Conservation (phyloP, 1,140 invertebrate genomes). For the Hetaerina americana region DNA sequence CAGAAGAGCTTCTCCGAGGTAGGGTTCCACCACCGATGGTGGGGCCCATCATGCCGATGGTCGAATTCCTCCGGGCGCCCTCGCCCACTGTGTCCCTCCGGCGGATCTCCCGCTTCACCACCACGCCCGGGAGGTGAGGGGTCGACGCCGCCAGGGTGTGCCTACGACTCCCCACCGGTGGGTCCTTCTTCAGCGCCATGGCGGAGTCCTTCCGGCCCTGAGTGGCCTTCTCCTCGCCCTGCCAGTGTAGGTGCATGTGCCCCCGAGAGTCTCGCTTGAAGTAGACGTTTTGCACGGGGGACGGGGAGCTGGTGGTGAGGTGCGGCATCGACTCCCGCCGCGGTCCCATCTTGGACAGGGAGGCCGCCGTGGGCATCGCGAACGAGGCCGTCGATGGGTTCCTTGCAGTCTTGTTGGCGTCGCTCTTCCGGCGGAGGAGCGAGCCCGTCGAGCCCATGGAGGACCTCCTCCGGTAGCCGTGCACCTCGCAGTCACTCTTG, state of each 20-base stretch:
- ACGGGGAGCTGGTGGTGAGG: slow-evolving; percentile 39
- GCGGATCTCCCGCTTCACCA: not conserved
- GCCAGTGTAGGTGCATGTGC: slow-evolving; percentile 31
- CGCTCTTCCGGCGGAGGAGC: slow-evolving; percentile 35
- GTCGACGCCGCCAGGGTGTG: slow-evolving; percentile 11
- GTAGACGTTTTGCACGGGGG: slow-evolving; percentile 38
- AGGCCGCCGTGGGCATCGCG: slow-evolving; percentile 17
- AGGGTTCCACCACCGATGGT: not conserved
- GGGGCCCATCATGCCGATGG: not conserved
- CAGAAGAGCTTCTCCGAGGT: not conserved
- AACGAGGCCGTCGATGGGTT: slow-evolving; percentile 18
- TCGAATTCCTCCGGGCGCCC: not conserved
- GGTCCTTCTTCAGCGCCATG: slow-evolving; percentile 15
- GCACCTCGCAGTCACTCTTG: slow-evolving; percentile 46
- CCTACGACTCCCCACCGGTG: slow-evolving; percentile 19
- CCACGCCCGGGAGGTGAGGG: slow-evolving; percentile 13
- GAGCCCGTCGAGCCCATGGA: slow-evolving; percentile 21
- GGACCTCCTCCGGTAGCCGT: slow-evolving; percentile 30
- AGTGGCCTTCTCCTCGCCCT: slow-evolving; percentile 20
- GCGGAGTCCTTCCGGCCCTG: not conserved
- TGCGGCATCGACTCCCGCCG: slow-evolving; percentile 33
- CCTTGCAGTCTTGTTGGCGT: not conserved
- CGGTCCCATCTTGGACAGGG: slow-evolving; percentile 18
- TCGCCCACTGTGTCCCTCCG: not conserved
- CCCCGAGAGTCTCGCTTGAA: slow-evolving; percentile 24